Conservation (phyloP, 92 coral and sea anemone species). For the Zoanthus sansibaricus region DNA sequence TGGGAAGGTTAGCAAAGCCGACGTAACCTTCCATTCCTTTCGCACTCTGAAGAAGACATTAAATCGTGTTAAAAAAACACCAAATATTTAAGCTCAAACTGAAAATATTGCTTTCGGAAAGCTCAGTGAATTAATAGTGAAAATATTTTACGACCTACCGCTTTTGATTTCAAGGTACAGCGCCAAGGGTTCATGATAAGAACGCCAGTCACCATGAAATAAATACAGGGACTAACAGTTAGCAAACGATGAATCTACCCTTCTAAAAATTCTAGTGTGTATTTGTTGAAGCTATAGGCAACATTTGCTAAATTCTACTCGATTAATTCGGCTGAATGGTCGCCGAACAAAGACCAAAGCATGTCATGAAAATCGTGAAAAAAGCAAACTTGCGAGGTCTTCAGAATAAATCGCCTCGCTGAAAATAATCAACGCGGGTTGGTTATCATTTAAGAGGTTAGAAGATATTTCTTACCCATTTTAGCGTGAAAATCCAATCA, state of each 20-base stretch:
- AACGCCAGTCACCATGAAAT: conserved; percentile 48
- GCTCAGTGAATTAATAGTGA: not conserved
- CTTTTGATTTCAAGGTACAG: conserved; percentile 35
- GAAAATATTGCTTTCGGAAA: not conserved
- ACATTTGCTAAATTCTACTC: not conserved
- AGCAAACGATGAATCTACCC: conserved; percentile 30
- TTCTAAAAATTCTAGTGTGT: conserved; percentile 20
- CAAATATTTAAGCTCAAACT: not conserved
- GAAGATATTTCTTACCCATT: conserved; percentile 37
- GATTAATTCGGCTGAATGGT: not conserved
- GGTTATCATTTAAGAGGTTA: not conserved
- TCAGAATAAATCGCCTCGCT: not conserved
- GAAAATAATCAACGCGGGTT: not conserved
- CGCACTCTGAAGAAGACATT: conserved; percentile 72
- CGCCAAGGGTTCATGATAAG: conserved; percentile 15
- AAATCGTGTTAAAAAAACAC: not conserved
- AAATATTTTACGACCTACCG: conserved; percentile 44
- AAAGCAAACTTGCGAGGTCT: not conserved
- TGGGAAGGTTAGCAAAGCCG: conserved; percentile 98
- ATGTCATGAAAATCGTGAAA: conserved; percentile 18
- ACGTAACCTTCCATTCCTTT: conserved; percentile 99
- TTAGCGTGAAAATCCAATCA: conserved; percentile 9
- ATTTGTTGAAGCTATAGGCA: not conserved
- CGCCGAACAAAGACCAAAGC: conserved; percentile 5
- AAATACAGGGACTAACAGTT: conserved; percentile 19